Percentiles rank a stretch among this genome's conserved stretches.
These are phyloP conservation scores for Callocephalon fimbriatum DNA, from an alignment of 2,113 vertebrate species.

Conservation along the genomic window DNA sequence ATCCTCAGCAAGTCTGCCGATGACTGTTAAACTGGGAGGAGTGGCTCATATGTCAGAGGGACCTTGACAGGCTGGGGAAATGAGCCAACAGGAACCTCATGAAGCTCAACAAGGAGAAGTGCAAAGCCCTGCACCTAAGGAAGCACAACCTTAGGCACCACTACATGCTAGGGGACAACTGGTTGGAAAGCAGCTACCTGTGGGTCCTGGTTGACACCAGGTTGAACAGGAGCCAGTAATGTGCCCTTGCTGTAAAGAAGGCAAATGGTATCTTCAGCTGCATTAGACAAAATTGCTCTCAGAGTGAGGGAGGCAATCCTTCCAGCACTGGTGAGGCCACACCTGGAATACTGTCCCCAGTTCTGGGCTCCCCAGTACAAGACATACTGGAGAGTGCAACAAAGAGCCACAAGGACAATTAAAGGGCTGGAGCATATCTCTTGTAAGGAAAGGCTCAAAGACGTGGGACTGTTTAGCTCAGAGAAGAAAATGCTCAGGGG, in stretches of 20 bases:
- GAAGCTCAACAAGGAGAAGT: not conserved
- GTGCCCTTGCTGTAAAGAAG: not conserved
- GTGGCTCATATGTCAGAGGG: not conserved
- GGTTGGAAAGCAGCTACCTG: not conserved
- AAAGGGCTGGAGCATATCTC: not conserved
- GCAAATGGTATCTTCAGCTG: not conserved
- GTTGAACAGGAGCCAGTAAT: not conserved
- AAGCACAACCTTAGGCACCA: not conserved
- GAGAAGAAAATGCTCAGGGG: not conserved
- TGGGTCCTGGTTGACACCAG: not conserved
- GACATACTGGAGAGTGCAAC: not conserved
- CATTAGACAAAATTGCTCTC: not conserved
- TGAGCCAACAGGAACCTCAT: not conserved
- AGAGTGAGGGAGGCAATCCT: not conserved
- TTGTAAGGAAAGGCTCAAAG: not conserved
- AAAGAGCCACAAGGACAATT: not conserved
- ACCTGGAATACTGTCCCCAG: not conserved
- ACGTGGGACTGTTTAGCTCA: not conserved
- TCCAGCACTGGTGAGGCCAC: not conserved
- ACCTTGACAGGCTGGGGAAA: not conserved
- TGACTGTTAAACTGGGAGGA: not conserved
- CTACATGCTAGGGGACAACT: not conserved
- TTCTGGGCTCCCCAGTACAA: not conserved
- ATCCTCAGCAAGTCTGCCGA: not conserved
- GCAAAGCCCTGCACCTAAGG: not conserved